A percentile compares a stretch with the other conserved stretches of the same genome.
These are phyloP conservation scores for Thalassarche chlororhynchos DNA, from an alignment of 2,113 vertebrate species.

Conservation along the genomic window DNA sequence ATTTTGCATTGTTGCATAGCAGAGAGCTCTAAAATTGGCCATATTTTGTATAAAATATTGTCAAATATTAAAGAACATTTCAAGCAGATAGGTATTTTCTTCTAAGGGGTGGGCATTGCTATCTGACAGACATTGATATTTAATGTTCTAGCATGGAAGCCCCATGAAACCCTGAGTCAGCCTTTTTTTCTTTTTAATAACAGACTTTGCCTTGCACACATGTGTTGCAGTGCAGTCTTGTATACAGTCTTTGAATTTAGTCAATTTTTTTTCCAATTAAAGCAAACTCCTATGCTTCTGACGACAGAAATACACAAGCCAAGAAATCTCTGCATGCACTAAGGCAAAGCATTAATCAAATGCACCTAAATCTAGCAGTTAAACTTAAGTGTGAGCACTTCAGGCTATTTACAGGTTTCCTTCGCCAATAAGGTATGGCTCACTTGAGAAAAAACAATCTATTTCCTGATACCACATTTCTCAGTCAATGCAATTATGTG, in stretches of 20 bases:
- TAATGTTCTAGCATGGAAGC: neutral
- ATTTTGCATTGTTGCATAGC: slow-evolving; percentile 60
- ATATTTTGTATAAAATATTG: slow-evolving; percentile 38
- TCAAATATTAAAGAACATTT: slow-evolving; percentile 56
- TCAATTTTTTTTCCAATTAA: neutral
- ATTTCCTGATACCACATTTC: neutral
- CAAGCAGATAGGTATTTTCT: slow-evolving; percentile 11
- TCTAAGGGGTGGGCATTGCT: neutral
- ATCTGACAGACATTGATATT: neutral
- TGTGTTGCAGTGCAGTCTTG: neutral
- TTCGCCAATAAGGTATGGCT: neutral
- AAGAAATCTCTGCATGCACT: neutral
- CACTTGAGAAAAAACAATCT: neutral
- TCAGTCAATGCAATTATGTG: neutral
- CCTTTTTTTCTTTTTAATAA: neutral
- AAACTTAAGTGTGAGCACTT: neutral
- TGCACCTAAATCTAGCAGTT: neutral
- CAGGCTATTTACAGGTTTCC: neutral
- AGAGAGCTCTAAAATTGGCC: slow-evolving; percentile 23
- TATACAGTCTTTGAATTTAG: neutral
- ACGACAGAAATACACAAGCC: neutral
- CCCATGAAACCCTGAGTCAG: neutral
- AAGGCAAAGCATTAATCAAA: neutral
- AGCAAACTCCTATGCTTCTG: neutral
- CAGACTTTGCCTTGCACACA: neutral